Evolutionary conservation across 2,797 vertebrate species (phyloP).

Genomic region (Pseudochirops corinnae): DNA sequence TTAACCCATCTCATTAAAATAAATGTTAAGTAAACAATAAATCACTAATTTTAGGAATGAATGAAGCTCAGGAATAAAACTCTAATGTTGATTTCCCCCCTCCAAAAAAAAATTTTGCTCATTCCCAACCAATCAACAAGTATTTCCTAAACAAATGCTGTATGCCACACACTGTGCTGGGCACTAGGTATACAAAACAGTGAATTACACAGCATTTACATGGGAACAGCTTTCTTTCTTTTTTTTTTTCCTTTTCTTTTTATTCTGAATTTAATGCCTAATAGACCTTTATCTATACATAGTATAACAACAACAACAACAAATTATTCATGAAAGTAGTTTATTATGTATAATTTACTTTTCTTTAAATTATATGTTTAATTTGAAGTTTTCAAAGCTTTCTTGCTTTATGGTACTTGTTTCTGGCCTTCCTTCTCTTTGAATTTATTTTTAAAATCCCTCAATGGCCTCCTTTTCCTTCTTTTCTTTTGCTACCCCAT

Average conservation of each 20-base stretch:
- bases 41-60: background rate
- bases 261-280: background rate
- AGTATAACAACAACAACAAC: background rate
- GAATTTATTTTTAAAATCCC: background rate
- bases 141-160: background rate
- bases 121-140: background rate
- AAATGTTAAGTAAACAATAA: background rate
- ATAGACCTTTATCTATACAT: background rate
- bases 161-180: background rate
- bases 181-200: background rate
- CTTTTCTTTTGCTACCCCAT: background rate
- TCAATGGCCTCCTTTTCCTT: background rate
- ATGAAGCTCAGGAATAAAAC: background rate
- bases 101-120: background rate
- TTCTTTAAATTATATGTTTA: background rate
- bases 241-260: background rate
- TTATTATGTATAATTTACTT: background rate
- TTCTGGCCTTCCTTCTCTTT: background rate
- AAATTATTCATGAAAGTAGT: background rate
- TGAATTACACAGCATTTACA: background rate
- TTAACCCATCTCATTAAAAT: background rate
- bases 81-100: background rate
- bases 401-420: background rate
- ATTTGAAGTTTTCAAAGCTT: background rate
- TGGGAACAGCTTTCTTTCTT: background rate